Evolutionary conservation across 2,888 invertebrate genomes (phyloP), one percentile per base, ranked within the genome.

Genomic region (Drosophila formosana): DNA sequence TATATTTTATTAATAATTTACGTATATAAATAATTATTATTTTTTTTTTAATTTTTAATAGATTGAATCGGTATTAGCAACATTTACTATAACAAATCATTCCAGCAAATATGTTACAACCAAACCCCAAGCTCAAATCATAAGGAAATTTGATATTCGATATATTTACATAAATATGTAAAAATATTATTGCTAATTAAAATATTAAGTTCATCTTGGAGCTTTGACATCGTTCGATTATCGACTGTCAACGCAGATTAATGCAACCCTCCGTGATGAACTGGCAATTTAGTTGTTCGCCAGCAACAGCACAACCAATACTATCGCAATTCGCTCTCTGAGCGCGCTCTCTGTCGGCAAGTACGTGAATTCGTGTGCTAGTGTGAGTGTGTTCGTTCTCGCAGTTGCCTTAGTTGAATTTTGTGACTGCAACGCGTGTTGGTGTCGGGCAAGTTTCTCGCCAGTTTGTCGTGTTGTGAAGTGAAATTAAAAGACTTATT

Each of bases 181-280:
- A 18, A 18, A 1, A 18, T 18, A 18, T 18, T 18, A 18, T 18
- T 18, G 39, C 39, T 23, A 28, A 23, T 23, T 39, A 3, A 23
- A 39, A 25, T 30, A n/a, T 23, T 39, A 1, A 30, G 8, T 18
- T 37, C 0, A 0, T 50, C 46, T 28, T 11, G 23, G 6, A 55
- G 53, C 53, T 51, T 45, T 50, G 52, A 8, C 9, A 32, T 3
- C 4, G 7, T n/a, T 8, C 3, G 26, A 13, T 2, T 41, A 46
- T 57, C 58, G 50, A 6, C 66, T 25, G 30, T 43, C 8, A 26
- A 3, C 49, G n/a, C 26, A 43, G 9, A 26, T 13, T 28, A 62
- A 43, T 71, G 68, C 80, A 82, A 60, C 88, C 88, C 82, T 88
- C 34, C 9, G n/a, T 7, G 26, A 26, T 52, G 72, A 49, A 32